Conservation (phyloP, 1,140 invertebrate species). For the Bombus consobrinus region DNA sequence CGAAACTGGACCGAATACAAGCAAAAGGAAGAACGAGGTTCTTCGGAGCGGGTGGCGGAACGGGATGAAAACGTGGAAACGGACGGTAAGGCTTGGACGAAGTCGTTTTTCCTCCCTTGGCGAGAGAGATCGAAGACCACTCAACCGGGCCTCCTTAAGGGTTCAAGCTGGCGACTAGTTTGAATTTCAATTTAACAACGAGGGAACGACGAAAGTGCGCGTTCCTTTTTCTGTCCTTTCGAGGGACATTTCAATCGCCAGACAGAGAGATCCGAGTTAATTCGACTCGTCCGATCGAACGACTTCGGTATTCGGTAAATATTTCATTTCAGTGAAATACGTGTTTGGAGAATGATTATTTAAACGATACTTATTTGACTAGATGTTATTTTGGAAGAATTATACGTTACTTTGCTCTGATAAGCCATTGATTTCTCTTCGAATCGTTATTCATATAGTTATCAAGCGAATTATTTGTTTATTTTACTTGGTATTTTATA, state of each 20-base stretch:
- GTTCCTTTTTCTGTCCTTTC: slow-evolving; percentile 34
- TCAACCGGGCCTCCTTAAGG: slow-evolving; percentile 10
- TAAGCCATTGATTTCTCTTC: no score
- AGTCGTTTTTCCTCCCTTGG: neutral
- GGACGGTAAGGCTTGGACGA: neutral
- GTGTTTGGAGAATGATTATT: neutral
- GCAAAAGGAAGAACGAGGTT: neutral
- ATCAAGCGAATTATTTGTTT: neutral
- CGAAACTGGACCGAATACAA: neutral
- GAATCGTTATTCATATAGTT: no score
- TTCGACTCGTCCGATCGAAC: slow-evolving; percentile 26
- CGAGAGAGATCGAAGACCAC: slow-evolving; percentile 26
- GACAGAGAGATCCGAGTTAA: neutral
- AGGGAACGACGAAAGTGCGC: slow-evolving; percentile 32
- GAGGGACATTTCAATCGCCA: slow-evolving; percentile 45
- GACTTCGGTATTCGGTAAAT: neutral
- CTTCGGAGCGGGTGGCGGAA: neutral
- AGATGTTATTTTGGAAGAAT: neutral
- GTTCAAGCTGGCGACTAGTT: slow-evolving; percentile 40
- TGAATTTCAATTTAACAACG: slow-evolving; percentile 47
- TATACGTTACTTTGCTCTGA: neutral
- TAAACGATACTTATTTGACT: neutral
- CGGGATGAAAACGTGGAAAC: neutral
- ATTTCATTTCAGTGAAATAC: neutral
- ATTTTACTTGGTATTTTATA: neutral